Conservation (phyloP, 2,113 vertebrate genomes). For the Pachycephala philippinensis region DNA sequence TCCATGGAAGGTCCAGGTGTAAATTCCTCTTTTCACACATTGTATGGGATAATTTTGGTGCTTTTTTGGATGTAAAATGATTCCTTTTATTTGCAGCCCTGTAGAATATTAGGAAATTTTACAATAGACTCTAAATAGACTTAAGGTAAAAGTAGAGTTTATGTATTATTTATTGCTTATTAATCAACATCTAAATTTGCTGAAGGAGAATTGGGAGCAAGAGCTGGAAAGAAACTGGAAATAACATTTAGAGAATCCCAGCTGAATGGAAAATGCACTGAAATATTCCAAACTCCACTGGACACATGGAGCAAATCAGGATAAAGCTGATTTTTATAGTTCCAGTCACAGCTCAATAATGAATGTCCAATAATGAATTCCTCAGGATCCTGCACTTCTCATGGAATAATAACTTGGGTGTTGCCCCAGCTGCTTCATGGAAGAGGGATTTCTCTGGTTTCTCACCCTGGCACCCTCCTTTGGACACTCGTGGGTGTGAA, state of each 20-base stretch:
- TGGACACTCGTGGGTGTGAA: accelerated
- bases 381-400: background rate
- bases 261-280: background rate
- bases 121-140: background rate
- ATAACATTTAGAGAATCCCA: background rate
- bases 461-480: background rate
- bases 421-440: accelerated
- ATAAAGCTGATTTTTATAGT: background rate
- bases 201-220: background rate
- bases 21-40: background rate
- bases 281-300: background rate
- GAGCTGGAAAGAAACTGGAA: background rate
- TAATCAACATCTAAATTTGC: background rate
- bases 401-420: accelerated
- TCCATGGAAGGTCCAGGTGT: background rate
- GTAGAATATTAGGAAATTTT: background rate
- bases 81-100: background rate
- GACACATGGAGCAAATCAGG: background rate
- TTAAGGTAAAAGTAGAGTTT: background rate
- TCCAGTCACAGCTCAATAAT: background rate
- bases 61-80: background rate
- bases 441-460: background rate
- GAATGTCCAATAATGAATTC: background rate
- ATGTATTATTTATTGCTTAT: background rate
- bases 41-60: background rate